Conservation (phyloP, 2,797 vertebrate species). For the Ctenochaetus hawaiiensis region DNA sequence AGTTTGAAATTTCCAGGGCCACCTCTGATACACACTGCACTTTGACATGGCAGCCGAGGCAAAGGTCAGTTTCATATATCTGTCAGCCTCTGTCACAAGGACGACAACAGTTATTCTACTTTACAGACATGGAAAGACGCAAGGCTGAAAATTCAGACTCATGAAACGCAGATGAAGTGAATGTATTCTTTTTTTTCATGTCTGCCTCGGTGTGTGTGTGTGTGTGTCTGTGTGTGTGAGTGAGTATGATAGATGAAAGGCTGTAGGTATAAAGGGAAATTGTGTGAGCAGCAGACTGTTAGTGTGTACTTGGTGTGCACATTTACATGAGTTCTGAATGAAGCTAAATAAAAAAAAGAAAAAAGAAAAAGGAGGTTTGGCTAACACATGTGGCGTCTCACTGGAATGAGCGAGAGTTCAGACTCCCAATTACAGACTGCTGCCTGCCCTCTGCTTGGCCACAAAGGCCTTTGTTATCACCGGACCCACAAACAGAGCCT, state of each 20-base stretch:
- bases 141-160: slow-evolving; percentile 45
- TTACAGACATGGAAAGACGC: slow-evolving; percentile 39
- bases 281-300: slow-evolving; percentile 24
- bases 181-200: slow-evolving; percentile 26
- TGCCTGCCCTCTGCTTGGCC: slow-evolving; percentile 73
- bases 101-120: slow-evolving; percentile 74
- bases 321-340: slow-evolving; percentile 61
- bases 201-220: slow-evolving; percentile 1
- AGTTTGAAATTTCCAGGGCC: slow-evolving; percentile 79
- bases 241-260: slow-evolving; percentile 41
- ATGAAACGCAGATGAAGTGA: slow-evolving; percentile 55
- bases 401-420: slow-evolving; percentile 73
- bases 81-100: slow-evolving; percentile 72
- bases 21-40: slow-evolving; percentile 57
- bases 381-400: slow-evolving; percentile 71
- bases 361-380: slow-evolving; percentile 54
- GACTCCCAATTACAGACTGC: slow-evolving; percentile 81
- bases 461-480: slow-evolving; percentile 85
- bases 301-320: slow-evolving; percentile 18
- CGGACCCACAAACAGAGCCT: slow-evolving; percentile 76
- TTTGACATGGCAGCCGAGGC: slow-evolving; percentile 72
- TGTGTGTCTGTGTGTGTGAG: slow-evolving; percentile 7
- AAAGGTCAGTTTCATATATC: slow-evolving; percentile 84
- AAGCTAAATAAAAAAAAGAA: slow-evolving; percentile 10
- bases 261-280: slow-evolving; percentile 23